A percentile compares a stretch with the other conserved stretches of the same genome.
These are phyloP conservation scores for Chrysodeixis includens DNA, from an alignment of 2,888 invertebrate genomes.

Conservation along the genomic window DNA sequence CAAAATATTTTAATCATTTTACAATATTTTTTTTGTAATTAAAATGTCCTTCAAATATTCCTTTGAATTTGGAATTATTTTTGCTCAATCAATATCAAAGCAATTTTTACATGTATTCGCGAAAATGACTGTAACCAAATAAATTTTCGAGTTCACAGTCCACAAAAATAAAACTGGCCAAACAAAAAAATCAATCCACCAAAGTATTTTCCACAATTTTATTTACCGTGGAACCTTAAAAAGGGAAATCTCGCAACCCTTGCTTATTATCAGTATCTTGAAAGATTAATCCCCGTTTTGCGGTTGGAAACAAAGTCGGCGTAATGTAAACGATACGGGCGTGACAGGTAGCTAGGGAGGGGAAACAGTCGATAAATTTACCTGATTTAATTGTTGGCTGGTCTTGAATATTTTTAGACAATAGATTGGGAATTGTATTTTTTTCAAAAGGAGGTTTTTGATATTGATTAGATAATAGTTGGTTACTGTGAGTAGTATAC, in stretches of 20 bases:
- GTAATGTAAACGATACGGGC: conserved; percentile 69
- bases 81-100: no score
- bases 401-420: neutral
- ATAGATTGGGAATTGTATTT: neutral
- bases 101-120: no score
- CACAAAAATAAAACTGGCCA: neutral
- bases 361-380: conserved; percentile 41
- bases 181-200: neutral
- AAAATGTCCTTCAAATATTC: no score
- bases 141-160: no score
- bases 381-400: neutral
- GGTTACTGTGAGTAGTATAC: no score
- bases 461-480: neutral
- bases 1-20: no score
- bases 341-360: conserved; percentile 65
- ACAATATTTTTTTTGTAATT: no score
- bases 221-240: conserved; percentile 22
- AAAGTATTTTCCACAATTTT: neutral
- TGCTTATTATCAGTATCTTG: conserved; percentile 70
- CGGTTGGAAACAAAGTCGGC: conserved; percentile 69
- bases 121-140: no score
- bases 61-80: no score
- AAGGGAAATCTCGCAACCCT: conserved; percentile 18
- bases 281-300: conserved; percentile 74
- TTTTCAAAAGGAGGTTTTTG: neutral